Conservation (phyloP, 1,140 invertebrate genomes). For the Bombus huntii region DNA sequence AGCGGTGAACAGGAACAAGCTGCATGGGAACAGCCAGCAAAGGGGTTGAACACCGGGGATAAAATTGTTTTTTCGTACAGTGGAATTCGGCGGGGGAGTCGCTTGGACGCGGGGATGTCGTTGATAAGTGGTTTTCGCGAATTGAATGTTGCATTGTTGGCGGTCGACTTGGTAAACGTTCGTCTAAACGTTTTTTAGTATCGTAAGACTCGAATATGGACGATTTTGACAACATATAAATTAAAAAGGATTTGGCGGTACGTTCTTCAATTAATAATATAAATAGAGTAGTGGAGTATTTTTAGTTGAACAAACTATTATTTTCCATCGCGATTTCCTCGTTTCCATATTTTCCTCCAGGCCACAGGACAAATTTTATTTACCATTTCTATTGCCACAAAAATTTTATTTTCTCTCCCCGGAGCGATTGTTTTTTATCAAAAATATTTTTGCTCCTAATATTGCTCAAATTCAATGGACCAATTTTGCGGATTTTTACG, state of each 20-base stretch:
- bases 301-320: not conserved
- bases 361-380: not conserved
- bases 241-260: not conserved
- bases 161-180: not conserved
- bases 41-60: constrained; percentile 12
- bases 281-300: not conserved
- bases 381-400: not conserved
- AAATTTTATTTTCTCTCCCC: not conserved
- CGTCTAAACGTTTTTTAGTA: not conserved
- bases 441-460: not conserved
- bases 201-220: not conserved
- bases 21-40: constrained; percentile 24
- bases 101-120: not conserved
- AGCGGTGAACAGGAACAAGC: constrained; percentile 22
- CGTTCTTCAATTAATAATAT: not conserved
- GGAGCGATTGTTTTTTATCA: not conserved
- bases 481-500: not conserved
- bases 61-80: constrained; percentile 26
- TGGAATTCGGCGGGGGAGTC: not conserved
- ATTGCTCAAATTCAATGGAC: not conserved
- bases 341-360: not conserved
- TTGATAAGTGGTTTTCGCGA: constrained; percentile 7
- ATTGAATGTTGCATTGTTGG: constrained; percentile 13
- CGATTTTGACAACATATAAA: not conserved
- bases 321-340: not conserved